phyloP scores from a whole-genome alignment of 2,113 vertebrate species.

The Ceuthmochares aereus region DNA sequence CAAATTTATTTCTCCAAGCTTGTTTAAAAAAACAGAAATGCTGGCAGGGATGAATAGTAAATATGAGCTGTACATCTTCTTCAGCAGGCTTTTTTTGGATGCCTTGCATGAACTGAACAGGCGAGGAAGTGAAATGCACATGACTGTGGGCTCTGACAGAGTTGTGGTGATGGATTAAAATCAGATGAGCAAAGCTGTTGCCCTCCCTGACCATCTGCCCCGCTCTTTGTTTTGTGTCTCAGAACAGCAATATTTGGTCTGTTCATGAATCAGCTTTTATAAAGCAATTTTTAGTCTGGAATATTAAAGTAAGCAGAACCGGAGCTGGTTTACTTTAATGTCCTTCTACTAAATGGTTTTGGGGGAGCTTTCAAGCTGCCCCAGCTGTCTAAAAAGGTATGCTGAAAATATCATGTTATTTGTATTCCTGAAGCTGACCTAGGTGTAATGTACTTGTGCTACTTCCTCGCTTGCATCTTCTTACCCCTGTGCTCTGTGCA shows the following conservation, averaged over 20 bases:
- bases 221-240: slow-evolving; percentile 27
- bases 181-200: slow-evolving; percentile 41
- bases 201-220: slow-evolving; percentile 64
- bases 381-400: neutral
- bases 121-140: neutral
- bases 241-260: slow-evolving; percentile 35
- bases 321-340: neutral
- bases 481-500: neutral
- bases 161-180: slow-evolving; percentile 53
- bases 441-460: rapidly evolving
- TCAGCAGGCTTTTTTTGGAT: slow-evolving; percentile 38
- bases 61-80: slow-evolving; percentile 24
- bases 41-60: slow-evolving; percentile 45
- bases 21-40: neutral
- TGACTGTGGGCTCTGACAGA: slow-evolving; percentile 31
- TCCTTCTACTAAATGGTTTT: neutral
- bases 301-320: neutral
- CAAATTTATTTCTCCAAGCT: slow-evolving; percentile 53
- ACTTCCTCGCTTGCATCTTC: neutral
- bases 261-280: slow-evolving; percentile 33
- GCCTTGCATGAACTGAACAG: neutral
- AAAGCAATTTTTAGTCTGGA: slow-evolving; percentile 2
- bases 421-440: neutral
- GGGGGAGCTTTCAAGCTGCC: neutral
- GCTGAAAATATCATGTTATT: neutral